phyloP scores from a whole-genome alignment of 2,113 vertebrate species.

The Stomatorhinus ivindoensis region DNA sequence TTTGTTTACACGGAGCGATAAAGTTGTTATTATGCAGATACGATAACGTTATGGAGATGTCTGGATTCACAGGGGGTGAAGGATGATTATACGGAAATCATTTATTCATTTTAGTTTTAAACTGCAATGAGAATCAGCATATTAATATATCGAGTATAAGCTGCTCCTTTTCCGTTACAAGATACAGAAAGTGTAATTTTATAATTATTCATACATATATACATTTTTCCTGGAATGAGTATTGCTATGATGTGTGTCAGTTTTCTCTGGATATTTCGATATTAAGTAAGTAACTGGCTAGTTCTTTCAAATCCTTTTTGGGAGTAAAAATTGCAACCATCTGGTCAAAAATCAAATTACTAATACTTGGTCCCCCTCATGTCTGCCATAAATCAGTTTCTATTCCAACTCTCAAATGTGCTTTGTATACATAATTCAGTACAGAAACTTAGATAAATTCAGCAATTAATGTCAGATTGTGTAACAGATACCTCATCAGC shows the following conservation, averaged over 20 bases:
- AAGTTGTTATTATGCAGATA: slow-evolving; percentile 3
- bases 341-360: slow-evolving; percentile 17
- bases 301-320: slow-evolving; percentile 1
- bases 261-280: slow-evolving; percentile 10
- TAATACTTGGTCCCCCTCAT: background rate
- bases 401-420: background rate
- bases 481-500: background rate
- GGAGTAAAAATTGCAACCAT: slow-evolving; percentile 14
- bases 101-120: background rate
- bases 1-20: background rate
- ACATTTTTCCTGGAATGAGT: background rate
- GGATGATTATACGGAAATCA: background rate
- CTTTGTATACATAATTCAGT: slow-evolving; percentile 13
- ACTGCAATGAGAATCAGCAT: background rate
- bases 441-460: slow-evolving; percentile 4
- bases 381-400: background rate
- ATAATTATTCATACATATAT: background rate
- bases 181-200: background rate
- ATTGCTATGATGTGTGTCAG: background rate
- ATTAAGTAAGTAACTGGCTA: slow-evolving; percentile 12
- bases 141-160: background rate
- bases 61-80: background rate
- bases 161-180: background rate
- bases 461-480: slow-evolving; percentile 12
- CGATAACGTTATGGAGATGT: background rate